Evolutionary conservation across 2,113 vertebrate genomes (phyloP).

Genomic region (Gymnorhina tibicen): DNA sequence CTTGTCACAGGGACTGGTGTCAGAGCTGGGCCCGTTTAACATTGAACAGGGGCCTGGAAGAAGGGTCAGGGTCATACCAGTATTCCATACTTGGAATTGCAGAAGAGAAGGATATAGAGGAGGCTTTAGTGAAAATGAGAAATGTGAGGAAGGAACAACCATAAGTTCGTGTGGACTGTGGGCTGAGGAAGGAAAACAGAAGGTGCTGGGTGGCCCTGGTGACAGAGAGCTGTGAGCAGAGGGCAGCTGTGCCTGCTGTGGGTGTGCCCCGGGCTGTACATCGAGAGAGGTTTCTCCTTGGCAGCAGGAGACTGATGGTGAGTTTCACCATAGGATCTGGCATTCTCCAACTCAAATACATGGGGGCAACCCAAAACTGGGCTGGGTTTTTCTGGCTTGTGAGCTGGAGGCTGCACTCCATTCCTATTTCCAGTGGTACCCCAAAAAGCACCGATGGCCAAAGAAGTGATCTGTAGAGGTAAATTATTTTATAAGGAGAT

Average conservation of each 20-base stretch:
- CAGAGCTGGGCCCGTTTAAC: background rate
- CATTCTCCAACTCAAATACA: background rate
- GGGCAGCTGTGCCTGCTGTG: background rate
- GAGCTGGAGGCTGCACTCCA: background rate
- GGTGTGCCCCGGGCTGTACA: background rate
- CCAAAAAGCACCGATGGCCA: background rate
- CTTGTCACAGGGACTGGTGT: background rate
- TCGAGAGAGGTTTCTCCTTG: background rate
- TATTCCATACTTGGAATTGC: background rate
- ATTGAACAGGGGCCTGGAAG: background rate
- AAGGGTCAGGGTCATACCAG: background rate
- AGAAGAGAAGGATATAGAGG: background rate
- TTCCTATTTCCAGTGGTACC: background rate
- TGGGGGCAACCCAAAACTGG: background rate
- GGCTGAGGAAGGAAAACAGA: background rate
- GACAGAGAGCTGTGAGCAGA: background rate
- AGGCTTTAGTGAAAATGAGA: background rate
- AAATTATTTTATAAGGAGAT: background rate
- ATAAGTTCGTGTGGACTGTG: background rate
- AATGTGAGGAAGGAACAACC: background rate
- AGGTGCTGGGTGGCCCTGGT: background rate
- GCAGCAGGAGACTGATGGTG: background rate
- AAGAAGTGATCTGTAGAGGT: background rate
- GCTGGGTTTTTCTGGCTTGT: background rate
- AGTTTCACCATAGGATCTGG: background rate